Conservation (phyloP, 2,797 vertebrate genomes). For the Apodemus agrarius region DNA sequence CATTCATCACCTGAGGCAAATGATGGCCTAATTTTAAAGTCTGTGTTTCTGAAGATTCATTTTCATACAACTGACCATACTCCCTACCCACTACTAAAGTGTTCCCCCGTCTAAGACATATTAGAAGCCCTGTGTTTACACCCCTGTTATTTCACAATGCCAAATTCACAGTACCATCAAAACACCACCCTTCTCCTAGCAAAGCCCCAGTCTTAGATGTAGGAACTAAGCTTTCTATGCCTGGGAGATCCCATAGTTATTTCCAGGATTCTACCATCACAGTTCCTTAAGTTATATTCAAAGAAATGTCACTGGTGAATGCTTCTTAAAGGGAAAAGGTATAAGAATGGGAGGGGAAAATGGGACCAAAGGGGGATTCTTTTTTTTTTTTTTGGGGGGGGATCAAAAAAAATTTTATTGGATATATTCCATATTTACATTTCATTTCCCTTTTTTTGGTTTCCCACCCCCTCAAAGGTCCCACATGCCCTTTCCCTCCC, state of each 20-base stretch:
- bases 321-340: not conserved
- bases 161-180: not conserved
- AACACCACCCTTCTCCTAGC: not conserved
- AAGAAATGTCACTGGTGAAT: not conserved
- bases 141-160: not conserved
- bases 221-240: not conserved
- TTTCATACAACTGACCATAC: not conserved
- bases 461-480: too few species aligned
- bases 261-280: not conserved
- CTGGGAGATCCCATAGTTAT: not conserved
- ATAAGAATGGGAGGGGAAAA: not conserved
- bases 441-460: too few species aligned
- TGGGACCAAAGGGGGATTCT: not conserved
- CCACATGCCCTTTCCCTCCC: too few species aligned
- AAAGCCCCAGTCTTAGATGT: not conserved
- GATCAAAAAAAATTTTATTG: too few species aligned
- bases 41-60: not conserved
- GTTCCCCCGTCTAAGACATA: not conserved
- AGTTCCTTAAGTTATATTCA: slow-evolving; percentile 20
- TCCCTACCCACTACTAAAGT: not conserved
- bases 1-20: slow-evolving; percentile 22
- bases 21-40: not conserved
- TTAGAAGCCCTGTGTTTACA: not conserved
- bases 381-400: too few species aligned
- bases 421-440: too few species aligned